Conservation (phyloP, 30 jellyfish, hydroid and myxozoan genomes). For the Pelagia noctiluca region DNA sequence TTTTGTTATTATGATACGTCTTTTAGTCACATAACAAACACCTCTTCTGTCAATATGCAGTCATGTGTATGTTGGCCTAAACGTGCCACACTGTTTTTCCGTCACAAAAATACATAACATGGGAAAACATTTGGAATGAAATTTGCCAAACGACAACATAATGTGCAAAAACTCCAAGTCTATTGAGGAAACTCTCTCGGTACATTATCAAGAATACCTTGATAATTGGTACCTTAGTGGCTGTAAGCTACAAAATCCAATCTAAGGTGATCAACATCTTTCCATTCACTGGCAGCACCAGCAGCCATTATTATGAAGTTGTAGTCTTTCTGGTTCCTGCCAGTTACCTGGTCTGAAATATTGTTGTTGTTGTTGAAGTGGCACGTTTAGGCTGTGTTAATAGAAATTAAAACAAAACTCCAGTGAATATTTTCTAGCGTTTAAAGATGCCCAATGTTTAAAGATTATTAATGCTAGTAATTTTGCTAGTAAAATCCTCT, state of each 20-base stretch:
- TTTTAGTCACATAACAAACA: too few relatives aligned
- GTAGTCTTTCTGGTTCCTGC: background rate
- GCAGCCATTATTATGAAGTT: background rate
- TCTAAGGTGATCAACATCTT: background rate
- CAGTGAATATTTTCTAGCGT: background rate
- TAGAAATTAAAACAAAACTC: background rate
- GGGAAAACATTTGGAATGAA: too few relatives aligned
- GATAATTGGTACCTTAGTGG: background rate
- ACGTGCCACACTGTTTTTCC: too few relatives aligned
- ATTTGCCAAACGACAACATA: background rate
- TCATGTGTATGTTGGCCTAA: too few relatives aligned
- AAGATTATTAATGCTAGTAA: background rate
- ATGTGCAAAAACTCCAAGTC: background rate
- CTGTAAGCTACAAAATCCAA: constrained; percentile 1
- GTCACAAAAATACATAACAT: too few relatives aligned
- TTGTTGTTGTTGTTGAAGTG: constrained; percentile 3
- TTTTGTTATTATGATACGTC: too few relatives aligned
- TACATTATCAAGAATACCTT: background rate
- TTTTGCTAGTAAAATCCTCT: background rate
- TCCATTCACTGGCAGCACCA: background rate
- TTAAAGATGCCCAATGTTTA: background rate
- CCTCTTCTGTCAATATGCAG: too few relatives aligned
- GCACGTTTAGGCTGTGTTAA: background rate
- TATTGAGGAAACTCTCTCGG: background rate
- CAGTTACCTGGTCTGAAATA: background rate